phyloP scores from a whole-genome alignment of 2,113 vertebrate species.

The Ammodytes marinus region DNA sequence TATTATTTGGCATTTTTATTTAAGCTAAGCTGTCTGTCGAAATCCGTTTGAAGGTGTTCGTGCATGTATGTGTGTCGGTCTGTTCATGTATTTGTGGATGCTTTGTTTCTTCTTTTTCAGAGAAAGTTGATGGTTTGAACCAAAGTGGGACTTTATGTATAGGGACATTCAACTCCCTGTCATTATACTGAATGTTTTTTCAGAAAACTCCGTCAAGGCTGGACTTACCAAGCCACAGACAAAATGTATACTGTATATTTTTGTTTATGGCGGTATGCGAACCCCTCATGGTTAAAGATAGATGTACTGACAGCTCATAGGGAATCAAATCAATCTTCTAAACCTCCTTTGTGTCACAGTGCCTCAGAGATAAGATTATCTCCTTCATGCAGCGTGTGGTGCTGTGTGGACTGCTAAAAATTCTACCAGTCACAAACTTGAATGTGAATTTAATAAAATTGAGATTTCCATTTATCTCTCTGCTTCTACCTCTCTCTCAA shows the following conservation, averaged over 20 bases:
- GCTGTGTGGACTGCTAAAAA: not conserved
- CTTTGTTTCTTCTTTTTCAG: no score
- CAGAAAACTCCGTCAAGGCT: not conserved
- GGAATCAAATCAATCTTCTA: constrained; percentile 24
- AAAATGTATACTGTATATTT: not conserved
- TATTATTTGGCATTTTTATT: no score
- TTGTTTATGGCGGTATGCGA: not conserved
- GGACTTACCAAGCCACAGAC: not conserved
- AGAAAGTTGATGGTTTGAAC: not conserved
- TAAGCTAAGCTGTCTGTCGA: no score
- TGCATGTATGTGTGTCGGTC: not conserved
- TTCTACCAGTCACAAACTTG: not conserved
- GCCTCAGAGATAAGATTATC: constrained; percentile 11
- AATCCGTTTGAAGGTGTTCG: not conserved
- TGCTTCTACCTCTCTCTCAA: constrained; percentile 5
- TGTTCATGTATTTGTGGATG: not conserved
- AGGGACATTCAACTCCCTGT: not conserved
- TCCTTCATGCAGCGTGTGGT: not conserved
- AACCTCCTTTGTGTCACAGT: constrained; percentile 18
- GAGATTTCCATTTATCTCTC: constrained; percentile 16
- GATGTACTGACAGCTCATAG: not conserved
- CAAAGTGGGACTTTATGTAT: not conserved
- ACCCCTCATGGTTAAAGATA: not conserved
- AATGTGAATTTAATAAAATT: constrained; percentile 11
- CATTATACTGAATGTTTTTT: not conserved